Percentiles rank a stretch among this genome's conserved stretches.
Conservation (phyloP, 2,888 invertebrate genomes). For the Cataglyphis cursor region DNA sequence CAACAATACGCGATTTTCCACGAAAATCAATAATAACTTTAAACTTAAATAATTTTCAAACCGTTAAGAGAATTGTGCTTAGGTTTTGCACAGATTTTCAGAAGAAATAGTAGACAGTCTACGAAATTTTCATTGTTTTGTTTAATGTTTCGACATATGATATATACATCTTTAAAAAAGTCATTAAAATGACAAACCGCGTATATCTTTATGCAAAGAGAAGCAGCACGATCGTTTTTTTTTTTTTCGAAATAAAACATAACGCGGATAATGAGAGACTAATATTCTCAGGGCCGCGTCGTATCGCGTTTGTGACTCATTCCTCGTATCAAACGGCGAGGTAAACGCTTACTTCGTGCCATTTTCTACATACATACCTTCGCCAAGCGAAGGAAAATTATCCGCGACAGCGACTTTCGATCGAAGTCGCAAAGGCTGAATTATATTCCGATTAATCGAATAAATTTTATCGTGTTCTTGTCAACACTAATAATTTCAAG, state of each 20-base stretch:
- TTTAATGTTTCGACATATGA: too few relatives aligned
- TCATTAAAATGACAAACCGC: not conserved
- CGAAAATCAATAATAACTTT: too few relatives aligned
- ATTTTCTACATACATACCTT: slow-evolving; percentile 27
- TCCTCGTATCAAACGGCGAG: slow-evolving; percentile 45
- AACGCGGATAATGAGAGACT: slow-evolving; percentile 47
- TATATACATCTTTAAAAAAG: too few relatives aligned
- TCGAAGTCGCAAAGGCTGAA: not conserved
- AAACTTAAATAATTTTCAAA: too few relatives aligned
- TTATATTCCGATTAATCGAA: not conserved
- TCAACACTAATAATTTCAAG: not conserved
- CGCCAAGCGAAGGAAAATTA: slow-evolving; percentile 19
- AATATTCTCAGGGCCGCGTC: slow-evolving; percentile 54
- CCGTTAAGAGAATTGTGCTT: too few relatives aligned
- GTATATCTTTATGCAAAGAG: not conserved
- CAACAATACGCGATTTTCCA: too few relatives aligned
- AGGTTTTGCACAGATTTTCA: too few relatives aligned
- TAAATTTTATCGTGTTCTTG: not conserved
- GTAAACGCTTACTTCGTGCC: slow-evolving; percentile 34
- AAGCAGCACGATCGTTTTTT: not conserved
- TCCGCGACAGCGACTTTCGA: not conserved
- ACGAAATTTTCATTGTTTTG: too few relatives aligned
- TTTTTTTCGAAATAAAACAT: slow-evolving; percentile 40
- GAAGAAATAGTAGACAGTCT: too few relatives aligned
- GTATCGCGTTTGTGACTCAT: slow-evolving; percentile 52